Percentiles rank a stretch among this genome's conserved stretches.
Evolutionary conservation across 2,888 invertebrate species (phyloP).

Genomic region (Orthosia gracilis): DNA sequence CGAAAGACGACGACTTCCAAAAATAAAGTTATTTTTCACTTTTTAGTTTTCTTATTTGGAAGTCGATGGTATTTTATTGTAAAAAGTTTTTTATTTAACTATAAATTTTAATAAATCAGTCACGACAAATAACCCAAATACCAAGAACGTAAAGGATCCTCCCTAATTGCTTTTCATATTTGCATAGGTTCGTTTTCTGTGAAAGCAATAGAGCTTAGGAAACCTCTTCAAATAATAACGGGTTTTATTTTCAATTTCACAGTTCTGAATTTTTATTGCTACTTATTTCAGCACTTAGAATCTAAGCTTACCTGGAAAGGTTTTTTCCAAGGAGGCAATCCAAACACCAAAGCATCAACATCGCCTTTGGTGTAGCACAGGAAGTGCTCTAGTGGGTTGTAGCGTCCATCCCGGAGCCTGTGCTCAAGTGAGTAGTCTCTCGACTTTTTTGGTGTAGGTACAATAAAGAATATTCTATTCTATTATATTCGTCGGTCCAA

Average conservation of each 20-base stretch:
- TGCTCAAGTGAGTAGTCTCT: background rate
- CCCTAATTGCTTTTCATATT: constrained; percentile 33
- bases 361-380: background rate
- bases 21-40: too few relatives aligned
- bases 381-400: background rate
- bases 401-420: background rate
- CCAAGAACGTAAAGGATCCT: constrained; percentile 6
- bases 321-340: background rate
- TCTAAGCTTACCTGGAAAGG: background rate
- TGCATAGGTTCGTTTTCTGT: constrained; percentile 12
- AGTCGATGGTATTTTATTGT: too few relatives aligned
- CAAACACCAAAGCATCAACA: too few relatives aligned
- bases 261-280: constrained; percentile 11
- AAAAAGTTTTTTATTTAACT: background rate
- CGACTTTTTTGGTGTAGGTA: background rate
- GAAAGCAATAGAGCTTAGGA: background rate
- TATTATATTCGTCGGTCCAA: background rate
- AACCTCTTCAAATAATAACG: constrained; percentile 5
- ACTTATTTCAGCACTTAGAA: background rate
- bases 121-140: background rate
- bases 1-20: too few relatives aligned
- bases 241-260: constrained; percentile 19
- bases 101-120: background rate
- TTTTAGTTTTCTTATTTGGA: too few relatives aligned
- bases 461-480: too few relatives aligned